A percentile compares a stretch with the other conserved stretches of the same genome.
Conservation (phyloP, 2,888 invertebrate genomes). For the Osmoderma eremita region DNA sequence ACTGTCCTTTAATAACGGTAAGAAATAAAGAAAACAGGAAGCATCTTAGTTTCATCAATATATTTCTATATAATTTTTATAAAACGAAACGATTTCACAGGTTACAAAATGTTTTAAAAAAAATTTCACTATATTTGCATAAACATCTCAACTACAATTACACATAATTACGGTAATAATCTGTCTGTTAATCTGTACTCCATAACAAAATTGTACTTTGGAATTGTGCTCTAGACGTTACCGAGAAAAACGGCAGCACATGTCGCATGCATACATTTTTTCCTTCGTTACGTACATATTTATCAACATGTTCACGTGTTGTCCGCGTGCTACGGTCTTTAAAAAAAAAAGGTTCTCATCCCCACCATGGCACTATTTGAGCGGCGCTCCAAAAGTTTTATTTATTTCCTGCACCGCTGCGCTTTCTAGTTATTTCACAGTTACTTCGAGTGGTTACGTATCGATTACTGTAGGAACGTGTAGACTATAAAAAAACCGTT, state of each 20-base stretch:
- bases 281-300: conserved; percentile 1
- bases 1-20: no score
- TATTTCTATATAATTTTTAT: no score
- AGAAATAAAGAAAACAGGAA: no score
- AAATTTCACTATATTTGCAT: no score
- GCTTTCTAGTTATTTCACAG: conserved; percentile 24
- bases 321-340: conserved; percentile 17
- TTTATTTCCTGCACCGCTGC: conserved; percentile 30
- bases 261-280: no score
- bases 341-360: conserved; percentile 5
- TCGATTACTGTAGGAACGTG: not conserved
- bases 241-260: not conserved
- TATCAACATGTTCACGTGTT: conserved; percentile 30
- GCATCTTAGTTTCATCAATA: no score
- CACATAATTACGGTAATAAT: no score
- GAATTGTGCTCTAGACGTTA: not conserved
- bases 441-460: conserved; percentile 18
- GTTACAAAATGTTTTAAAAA: no score
- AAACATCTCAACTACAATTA: no score
- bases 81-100: no score
- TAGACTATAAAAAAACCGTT: not conserved
- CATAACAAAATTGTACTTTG: conserved; percentile 1
- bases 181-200: no score
- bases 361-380: conserved; percentile 1
- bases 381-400: conserved; percentile 12